Conservation (phyloP, 2,797 vertebrate species). For the Trematomus bernacchii region DNA sequence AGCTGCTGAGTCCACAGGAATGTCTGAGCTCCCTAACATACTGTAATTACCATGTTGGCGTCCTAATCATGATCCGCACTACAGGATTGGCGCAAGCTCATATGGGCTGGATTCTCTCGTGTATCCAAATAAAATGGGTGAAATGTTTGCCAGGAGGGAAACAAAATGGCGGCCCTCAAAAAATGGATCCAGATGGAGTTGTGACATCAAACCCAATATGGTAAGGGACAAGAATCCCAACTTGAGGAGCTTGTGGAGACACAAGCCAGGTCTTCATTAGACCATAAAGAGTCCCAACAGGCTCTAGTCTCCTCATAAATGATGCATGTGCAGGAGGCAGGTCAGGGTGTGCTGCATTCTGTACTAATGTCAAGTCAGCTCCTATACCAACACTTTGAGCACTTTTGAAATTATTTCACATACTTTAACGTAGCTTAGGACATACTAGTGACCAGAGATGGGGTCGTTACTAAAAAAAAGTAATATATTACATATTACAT, state of each 20-base stretch:
- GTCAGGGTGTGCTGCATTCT: conserved; percentile 36
- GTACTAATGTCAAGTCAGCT: conserved; percentile 27
- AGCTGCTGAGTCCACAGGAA: conserved; percentile 24
- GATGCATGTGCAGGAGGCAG: conserved; percentile 58
- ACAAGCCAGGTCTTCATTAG: conserved; percentile 61
- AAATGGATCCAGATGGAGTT: conserved; percentile 71
- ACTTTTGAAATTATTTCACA: neutral
- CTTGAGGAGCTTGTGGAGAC: conserved; percentile 60
- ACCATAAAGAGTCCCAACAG: conserved; percentile 61
- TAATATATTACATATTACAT: no score
- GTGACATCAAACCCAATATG: conserved; percentile 76
- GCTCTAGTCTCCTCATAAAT: conserved; percentile 48
- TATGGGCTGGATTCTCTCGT: conserved; percentile 2
- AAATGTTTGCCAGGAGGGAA: conserved; percentile 52
- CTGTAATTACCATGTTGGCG: conserved; percentile 12
- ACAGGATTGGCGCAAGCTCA: neutral
- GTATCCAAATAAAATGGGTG: conserved; percentile 42
- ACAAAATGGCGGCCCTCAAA: conserved; percentile 59
- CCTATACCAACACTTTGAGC: conserved; percentile 34
- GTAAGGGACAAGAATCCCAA: conserved; percentile 62
- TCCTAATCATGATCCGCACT: conserved; percentile 12
- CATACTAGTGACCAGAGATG: no score
- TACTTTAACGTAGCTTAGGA: neutral
- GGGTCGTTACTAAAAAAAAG: no score
- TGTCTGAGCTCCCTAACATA: conserved; percentile 5